phyloP scores from a whole-genome alignment of 2,888 invertebrate species.

The Cryptosula pallasiana region DNA sequence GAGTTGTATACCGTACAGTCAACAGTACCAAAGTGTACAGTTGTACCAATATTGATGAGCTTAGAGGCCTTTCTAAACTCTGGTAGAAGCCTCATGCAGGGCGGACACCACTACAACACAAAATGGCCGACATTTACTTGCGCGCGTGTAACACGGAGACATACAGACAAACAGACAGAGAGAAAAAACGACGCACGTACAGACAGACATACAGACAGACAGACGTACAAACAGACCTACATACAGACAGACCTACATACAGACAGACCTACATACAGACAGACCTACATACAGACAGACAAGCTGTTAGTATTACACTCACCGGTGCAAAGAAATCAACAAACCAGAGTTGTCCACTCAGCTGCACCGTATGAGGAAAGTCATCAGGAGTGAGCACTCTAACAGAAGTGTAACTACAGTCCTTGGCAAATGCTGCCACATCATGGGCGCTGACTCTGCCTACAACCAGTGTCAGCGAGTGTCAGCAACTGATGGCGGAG shows the following conservation, averaged over 20 bases:
- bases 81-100: slow-evolving; percentile 66
- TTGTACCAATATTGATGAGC: slow-evolving; percentile 20
- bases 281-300: too few species aligned
- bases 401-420: slow-evolving; percentile 55
- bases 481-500: too few species aligned
- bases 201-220: too few species aligned
- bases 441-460: slow-evolving; percentile 57
- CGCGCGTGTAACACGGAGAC: too few species aligned
- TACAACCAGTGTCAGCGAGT: too few species aligned
- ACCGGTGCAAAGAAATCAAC: slow-evolving; percentile 71
- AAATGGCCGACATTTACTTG: too few species aligned
- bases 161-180: too few species aligned
- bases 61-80: slow-evolving; percentile 64
- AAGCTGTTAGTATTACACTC: slow-evolving; percentile 33
- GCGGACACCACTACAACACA: slow-evolving; percentile 66
- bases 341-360: slow-evolving; percentile 58
- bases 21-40: slow-evolving; percentile 62
- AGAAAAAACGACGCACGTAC: too few species aligned
- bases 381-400: slow-evolving; percentile 57
- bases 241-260: too few species aligned
- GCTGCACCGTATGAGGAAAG: slow-evolving; percentile 53
- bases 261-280: too few species aligned
- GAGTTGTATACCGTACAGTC: slow-evolving; percentile 64
- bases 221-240: too few species aligned
- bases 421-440: slow-evolving; percentile 62